phyloP scores from a whole-genome alignment of 2,113 vertebrate genomes.

The Ammospiza nelsoni region DNA sequence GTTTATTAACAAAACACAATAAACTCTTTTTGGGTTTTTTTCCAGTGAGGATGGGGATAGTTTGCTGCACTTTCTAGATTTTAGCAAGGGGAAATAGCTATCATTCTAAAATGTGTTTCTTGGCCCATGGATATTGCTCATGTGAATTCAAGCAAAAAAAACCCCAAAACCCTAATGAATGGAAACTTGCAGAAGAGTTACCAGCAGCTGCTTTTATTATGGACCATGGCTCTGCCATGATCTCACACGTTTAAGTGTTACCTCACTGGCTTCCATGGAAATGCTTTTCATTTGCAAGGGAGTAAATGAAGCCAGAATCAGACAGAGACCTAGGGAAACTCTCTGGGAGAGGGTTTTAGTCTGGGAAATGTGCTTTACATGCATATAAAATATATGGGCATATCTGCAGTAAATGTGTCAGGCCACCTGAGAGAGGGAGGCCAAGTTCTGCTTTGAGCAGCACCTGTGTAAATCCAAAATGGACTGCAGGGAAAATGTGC shows the following conservation, averaged over 20 bases:
- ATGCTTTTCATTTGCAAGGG: background rate
- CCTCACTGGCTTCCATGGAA: slow-evolving; percentile 4
- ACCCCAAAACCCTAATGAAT: slow-evolving; percentile 30
- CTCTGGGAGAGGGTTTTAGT: slow-evolving; percentile 2
- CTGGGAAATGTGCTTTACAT: background rate
- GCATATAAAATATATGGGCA: background rate
- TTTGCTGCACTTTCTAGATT: slow-evolving; percentile 6
- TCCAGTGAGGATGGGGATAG: background rate
- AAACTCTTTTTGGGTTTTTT: background rate
- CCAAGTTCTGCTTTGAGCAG: background rate
- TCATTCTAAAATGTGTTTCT: slow-evolving; percentile 52
- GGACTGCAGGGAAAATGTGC: background rate
- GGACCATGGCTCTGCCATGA: slow-evolving; percentile 33
- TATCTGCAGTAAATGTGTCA: slow-evolving; percentile 20
- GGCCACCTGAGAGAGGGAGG: background rate
- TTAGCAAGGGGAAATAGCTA: slow-evolving; percentile 29
- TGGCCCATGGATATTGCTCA: slow-evolving; percentile 4
- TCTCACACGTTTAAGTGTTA: slow-evolving; percentile 38
- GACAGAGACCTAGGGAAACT: slow-evolving; percentile 2
- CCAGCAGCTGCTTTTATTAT: slow-evolving; percentile 50
- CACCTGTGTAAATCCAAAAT: slow-evolving; percentile 8
- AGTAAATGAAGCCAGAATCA: slow-evolving; percentile 48
- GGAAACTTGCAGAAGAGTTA: slow-evolving; percentile 56
- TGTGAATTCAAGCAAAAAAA: slow-evolving; percentile 39
- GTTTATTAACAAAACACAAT: slow-evolving; percentile 61